Base-by-base conservation (phyloP, 2,113 vertebrate species). In the Plestiodon gilberti region DNA sequence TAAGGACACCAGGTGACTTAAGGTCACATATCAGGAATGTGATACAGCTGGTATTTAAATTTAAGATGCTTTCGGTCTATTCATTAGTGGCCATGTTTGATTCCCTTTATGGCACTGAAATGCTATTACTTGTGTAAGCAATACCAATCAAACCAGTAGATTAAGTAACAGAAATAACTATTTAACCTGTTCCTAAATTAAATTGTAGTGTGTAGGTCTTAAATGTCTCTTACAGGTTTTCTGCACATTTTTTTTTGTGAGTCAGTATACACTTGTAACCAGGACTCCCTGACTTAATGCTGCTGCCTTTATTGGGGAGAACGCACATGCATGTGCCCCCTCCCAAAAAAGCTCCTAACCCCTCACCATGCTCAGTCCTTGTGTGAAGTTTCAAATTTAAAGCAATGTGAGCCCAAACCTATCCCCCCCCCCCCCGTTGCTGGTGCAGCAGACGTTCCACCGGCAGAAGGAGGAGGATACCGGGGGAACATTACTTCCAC, bases 21-120 rank as follows among this genome's bases (percentile, higher is more conserved):
- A 92, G 89, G 90, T 90, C 91, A 85, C 55, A 18, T 7, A 61
- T 43, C 1, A 1, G 83, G n/a, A 84, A 85, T 90, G 55, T 91
- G 89, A 87, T 73, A 85, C 89, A 87, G 69, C 61, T 84, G 83
- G 71, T 84, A 52, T n/a, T 75, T 77, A 88, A 84, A 91, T n/a
- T 43, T 15, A 20, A 52, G 86, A 40, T 73, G 78, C 23, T 81
- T 80, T 23, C 75, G 67, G 52, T 83, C 3, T 0, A 18, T 0
- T 0, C n/a, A 62, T 77, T 88, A 71, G 71, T 65, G 86, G 82
- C 38, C 57, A 88, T 33, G 82, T 0, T 0, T 35, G 69, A 33
- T 3, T 48, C 15, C 48, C 10, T 69, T 82, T 35, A n/a, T 48
- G 70, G 79, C 4, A 0, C 0, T 3, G 20, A 70, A 35, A 20